These are phyloP conservation scores for Matsumurasca onukii DNA, from an alignment of 1,140 invertebrate species.

Conservation along the genomic window DNA sequence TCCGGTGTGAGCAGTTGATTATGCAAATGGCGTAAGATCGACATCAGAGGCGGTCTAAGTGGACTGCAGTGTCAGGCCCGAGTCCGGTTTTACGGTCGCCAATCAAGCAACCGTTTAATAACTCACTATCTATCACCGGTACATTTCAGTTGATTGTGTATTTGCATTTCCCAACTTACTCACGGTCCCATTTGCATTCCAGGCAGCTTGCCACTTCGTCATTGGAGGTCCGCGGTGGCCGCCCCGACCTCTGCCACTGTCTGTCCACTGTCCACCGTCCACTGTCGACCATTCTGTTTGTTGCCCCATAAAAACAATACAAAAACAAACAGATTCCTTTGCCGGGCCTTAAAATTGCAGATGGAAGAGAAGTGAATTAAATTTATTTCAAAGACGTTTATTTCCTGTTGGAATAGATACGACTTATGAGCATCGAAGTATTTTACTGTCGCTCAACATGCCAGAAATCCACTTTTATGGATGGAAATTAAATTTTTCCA, in stretches of 20 bases:
- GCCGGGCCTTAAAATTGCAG: no score
- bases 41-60: not conserved
- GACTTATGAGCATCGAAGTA: no score
- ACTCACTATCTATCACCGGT: conserved; percentile 23
- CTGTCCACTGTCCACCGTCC: no score
- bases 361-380: no score
- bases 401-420: no score
- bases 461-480: no score
- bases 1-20: not conserved
- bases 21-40: not conserved
- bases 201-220: conserved; percentile 22
- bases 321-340: no score
- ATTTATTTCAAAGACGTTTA: no score
- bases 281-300: no score
- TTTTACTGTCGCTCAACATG: no score
- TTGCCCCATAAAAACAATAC: no score
- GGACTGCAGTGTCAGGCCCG: not conserved
- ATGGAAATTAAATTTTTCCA: no score
- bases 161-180: conserved; percentile 19
- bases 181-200: conserved; percentile 12
- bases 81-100: not conserved
- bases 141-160: conserved; percentile 13
- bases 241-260: not conserved
- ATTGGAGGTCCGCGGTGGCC: not conserved
- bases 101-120: conserved; percentile 22